Evolutionary conservation across 2,888 invertebrate genomes (phyloP).

Genomic region (Epirrhoe tristata): DNA sequence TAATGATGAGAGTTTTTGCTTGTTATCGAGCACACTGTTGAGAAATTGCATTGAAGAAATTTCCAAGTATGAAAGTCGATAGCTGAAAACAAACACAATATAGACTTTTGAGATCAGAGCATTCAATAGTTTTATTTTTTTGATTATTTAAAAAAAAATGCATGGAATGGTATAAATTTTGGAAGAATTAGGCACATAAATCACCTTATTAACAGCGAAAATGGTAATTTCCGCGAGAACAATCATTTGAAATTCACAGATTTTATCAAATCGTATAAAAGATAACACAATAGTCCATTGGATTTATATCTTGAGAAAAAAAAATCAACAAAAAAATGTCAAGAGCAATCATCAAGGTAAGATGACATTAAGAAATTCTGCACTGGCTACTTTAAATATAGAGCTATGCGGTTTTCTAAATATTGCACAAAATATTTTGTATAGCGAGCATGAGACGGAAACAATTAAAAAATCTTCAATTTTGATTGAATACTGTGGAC

Average conservation of each 20-base stretch:
- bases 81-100: conserved; percentile 21
- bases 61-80: conserved; percentile 29
- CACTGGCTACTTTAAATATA: conserved; percentile 27
- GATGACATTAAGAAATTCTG: conserved; percentile 30
- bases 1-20: conserved; percentile 32
- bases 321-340: conserved; percentile 44
- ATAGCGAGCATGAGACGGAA: neutral
- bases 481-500: conserved; percentile 1
- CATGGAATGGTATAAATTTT: conserved; percentile 15
- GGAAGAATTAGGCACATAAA: conserved; percentile 24
- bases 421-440: conserved; percentile 16
- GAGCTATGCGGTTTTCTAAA: conserved; percentile 19
- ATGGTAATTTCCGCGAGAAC: conserved; percentile 24
- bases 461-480: conserved; percentile 1
- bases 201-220: conserved; percentile 23
- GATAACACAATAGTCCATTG: conserved; percentile 38
- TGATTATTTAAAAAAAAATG: conserved; percentile 10
- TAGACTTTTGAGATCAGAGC: conserved; percentile 4
- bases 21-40: conserved; percentile 17
- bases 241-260: conserved; percentile 29
- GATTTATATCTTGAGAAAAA: conserved; percentile 35
- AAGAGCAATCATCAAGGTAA: conserved; percentile 43
- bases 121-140: neutral
- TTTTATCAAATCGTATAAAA: conserved; percentile 23
- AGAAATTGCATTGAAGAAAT: conserved; percentile 28